Conservation (phyloP, 2,888 invertebrate genomes). For the Oscheius sp. region DNA sequence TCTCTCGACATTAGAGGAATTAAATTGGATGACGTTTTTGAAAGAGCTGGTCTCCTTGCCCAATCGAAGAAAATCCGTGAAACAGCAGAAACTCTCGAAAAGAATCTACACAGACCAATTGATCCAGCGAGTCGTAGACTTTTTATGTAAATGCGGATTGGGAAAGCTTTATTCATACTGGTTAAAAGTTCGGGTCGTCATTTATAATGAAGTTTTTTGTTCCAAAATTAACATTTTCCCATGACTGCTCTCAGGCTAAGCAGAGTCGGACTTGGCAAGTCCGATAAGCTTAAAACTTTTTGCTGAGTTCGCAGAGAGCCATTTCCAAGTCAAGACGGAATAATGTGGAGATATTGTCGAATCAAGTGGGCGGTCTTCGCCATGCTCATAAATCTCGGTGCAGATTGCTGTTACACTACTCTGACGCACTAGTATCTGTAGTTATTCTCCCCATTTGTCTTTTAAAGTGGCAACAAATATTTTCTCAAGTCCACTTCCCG, state of each 20-base stretch:
- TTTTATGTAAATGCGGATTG: background rate
- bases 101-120: background rate
- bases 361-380: conserved; percentile 19
- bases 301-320: no score
- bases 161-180: background rate
- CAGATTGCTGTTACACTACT: conserved; percentile 30
- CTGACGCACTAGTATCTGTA: conserved; percentile 29
- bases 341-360: no score
- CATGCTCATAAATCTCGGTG: conserved; percentile 22
- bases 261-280: no score
- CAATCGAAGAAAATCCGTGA: conserved; percentile 22
- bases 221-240: background rate
- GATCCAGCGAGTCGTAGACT: background rate
- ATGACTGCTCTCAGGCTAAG: background rate
- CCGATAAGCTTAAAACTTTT: no score
- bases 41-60: conserved; percentile 21
- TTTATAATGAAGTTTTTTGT: no score
- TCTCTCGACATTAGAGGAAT: conserved; percentile 14
- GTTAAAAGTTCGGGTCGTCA: background rate
- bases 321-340: no score
- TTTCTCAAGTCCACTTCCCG: no score
- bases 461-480: background rate
- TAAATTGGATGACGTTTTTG: conserved; percentile 23
- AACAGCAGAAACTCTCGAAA: conserved; percentile 15
- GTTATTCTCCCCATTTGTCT: background rate